Base-by-base conservation (phyloP, 1,140 invertebrate genomes). In the Penaeus chinensis region DNA sequence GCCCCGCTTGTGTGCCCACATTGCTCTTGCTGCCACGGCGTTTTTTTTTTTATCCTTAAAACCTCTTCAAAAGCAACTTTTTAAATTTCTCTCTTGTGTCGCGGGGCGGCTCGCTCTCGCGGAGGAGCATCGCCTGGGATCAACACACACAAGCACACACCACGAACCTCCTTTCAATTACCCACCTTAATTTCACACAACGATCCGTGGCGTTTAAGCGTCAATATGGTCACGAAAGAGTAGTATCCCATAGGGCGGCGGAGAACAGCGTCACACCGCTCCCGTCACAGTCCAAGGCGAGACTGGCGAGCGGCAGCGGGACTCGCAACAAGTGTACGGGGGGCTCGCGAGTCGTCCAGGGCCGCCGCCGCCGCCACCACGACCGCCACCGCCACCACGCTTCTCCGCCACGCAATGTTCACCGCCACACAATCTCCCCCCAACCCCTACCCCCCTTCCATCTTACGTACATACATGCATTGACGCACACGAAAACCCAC, bases 261-360 rank as follows among this genome's bases (percentile, higher is more conserved):
- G 77, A 54, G 77, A 78, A 78, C 47, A 78, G 77, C 77, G 77
- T 78, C 80, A 82, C 63, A 82, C 32, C 32, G 16, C 27, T 66
- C 63, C 80, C 80, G 61, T 82, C 80, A 82, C 80, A 82, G 80
- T 82, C 80, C 66, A 82, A 82, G 63, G 80, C 63, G 80, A 62
- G 80, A 82, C 80, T 82, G 80, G 62, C 80, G 65, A 47, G 32
- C 80, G 63, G 63, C 80, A 82, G 80, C 80, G 80, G 63, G 61
- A 82, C 42, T 82, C 80, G 80, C 80, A 82, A 82, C 80, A 82
- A 82, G 80, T 82, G 80, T 82, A 82, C 80, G 63, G 80, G 80
- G 80, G 80, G 80, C 80, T 82, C 80, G 63, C 61, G 80, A 66
- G 80, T 69, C 80, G 16, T 32, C 80, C 80, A 63, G 63, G 80